These are phyloP conservation scores for Engystomops pustulosus DNA, from an alignment of 2,113 vertebrate species.

Conservation along the genomic window DNA sequence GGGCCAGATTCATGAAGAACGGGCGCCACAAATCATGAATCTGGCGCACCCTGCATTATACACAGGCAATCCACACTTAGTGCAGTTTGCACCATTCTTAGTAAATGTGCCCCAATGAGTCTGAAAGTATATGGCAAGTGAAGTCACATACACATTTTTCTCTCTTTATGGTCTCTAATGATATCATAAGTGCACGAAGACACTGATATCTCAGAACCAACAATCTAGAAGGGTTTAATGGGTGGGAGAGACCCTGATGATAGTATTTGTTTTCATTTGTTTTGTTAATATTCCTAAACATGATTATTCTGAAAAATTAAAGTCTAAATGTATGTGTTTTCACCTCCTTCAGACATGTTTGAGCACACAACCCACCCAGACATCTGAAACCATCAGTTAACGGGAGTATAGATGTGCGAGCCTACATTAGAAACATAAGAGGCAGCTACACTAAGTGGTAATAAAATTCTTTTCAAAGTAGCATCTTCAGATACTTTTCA, in stretches of 20 bases:
- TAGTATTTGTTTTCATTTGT: not conserved
- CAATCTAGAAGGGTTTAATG: not conserved
- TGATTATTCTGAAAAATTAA: not conserved
- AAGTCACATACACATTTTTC: too few species aligned
- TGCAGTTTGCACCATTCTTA: too few species aligned
- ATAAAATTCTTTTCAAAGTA: not conserved
- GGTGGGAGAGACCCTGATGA: not conserved
- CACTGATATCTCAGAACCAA: not conserved
- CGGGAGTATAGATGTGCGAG: not conserved
- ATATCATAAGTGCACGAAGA: not conserved
- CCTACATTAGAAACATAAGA: not conserved
- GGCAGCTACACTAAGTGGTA: not conserved
- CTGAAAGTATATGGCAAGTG: too few species aligned
- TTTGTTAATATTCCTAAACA: not conserved
- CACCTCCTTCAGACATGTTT: constrained; percentile 1
- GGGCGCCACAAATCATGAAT: too few species aligned
- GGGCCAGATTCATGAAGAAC: too few species aligned
- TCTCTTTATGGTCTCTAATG: not conserved
- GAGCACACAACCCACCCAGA: not conserved
- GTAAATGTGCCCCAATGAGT: too few species aligned
- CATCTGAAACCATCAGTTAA: not conserved
- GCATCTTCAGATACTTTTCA: not conserved
- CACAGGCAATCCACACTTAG: too few species aligned
- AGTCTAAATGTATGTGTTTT: not conserved
- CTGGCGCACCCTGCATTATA: too few species aligned